Conservation (phyloP, 2,797 vertebrate species). For the Coregonus sp. region DNA sequence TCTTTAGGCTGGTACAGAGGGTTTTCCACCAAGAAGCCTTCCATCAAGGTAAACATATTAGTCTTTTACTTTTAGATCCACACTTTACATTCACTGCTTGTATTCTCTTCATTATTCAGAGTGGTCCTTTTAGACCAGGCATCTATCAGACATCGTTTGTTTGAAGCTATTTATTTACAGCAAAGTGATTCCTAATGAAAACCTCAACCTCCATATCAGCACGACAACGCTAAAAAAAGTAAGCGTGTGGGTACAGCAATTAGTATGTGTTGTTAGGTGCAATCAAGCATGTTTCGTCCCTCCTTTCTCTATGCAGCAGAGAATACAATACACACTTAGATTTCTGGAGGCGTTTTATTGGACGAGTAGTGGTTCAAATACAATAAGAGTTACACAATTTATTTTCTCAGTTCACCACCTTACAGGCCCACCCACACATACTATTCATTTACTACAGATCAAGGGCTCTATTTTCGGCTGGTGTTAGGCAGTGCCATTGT, state of each 20-base stretch:
- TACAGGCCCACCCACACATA: neutral
- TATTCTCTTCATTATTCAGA: neutral
- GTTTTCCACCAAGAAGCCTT: conserved; percentile 92
- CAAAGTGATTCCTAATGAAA: neutral
- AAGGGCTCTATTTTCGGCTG: neutral
- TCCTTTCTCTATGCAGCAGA: neutral
- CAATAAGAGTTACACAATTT: neutral
- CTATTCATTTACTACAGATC: neutral
- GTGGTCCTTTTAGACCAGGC: neutral
- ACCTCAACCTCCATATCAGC: neutral
- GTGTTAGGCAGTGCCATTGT: too few species aligned
- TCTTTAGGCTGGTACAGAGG: conserved; percentile 96
- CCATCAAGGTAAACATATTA: conserved; percentile 84
- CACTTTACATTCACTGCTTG: neutral
- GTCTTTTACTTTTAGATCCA: neutral
- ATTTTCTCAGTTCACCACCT: neutral
- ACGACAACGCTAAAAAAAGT: neutral
- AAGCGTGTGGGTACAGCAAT: neutral
- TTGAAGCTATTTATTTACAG: neutral
- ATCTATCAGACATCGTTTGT: neutral
- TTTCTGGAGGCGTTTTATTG: neutral
- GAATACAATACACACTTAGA: neutral
- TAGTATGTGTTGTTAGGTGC: neutral
- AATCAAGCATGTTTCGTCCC: neutral
- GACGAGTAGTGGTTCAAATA: neutral